Percentiles rank a stretch among this genome's conserved stretches.
These are phyloP conservation scores for Saccopteryx leptura DNA, from an alignment of 2,113 vertebrate species.

Conservation along the genomic window DNA sequence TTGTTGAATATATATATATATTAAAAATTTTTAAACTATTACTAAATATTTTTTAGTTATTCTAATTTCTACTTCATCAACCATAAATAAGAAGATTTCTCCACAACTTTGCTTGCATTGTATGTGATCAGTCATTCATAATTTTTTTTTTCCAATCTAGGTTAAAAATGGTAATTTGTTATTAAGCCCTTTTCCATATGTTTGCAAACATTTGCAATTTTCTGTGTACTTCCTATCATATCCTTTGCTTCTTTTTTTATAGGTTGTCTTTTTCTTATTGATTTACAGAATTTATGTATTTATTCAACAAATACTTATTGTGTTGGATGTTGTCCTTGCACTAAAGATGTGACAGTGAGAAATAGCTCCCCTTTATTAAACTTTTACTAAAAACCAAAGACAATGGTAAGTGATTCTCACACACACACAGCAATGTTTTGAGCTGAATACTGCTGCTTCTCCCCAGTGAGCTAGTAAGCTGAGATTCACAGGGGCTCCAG, in stretches of 20 bases:
- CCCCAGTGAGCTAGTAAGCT: neutral
- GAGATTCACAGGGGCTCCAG: neutral
- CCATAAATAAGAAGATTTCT: neutral
- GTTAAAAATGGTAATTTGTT: neutral
- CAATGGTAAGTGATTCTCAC: neutral
- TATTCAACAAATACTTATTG: neutral
- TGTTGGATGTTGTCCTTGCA: neutral
- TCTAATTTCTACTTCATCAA: neutral
- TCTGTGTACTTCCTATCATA: neutral
- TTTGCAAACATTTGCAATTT: conserved; percentile 15
- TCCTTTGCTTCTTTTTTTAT: neutral
- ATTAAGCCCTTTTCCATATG: neutral
- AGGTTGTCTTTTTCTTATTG: neutral
- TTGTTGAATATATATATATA: neutral
- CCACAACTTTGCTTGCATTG: neutral
- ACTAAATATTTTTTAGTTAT: conserved; percentile 15
- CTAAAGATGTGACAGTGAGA: neutral
- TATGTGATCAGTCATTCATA: neutral
- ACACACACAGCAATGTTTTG: neutral
- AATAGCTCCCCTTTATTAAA: neutral
- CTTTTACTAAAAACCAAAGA: neutral
- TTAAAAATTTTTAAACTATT: neutral
- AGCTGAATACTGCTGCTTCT: neutral
- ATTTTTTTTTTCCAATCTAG: neutral
- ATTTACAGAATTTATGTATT: neutral